Base-by-base conservation (phyloP, 2,113 vertebrate species). In the Pteruthius melanotis region DNA sequence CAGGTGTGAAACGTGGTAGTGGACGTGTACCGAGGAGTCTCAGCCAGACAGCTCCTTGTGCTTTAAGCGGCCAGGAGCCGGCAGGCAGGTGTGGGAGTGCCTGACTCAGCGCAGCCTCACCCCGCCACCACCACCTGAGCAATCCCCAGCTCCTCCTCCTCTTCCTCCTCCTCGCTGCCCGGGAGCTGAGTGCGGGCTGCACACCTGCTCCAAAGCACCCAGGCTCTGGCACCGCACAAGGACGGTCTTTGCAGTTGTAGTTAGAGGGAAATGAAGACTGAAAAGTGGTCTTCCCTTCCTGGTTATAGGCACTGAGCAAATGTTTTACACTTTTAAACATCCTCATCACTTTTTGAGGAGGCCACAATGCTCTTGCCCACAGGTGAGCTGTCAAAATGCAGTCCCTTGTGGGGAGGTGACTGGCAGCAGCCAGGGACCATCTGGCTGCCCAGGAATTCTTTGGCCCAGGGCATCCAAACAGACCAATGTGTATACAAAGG, bases 31-130 rank as follows among this genome's bases (percentile, higher is more conserved):
- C 0, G 4, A 70, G n/a, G 31, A 87, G 54, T 6, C 37, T 22
- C 16, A 0, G 35, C 13, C 37, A 9, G 40, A 65, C 54, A 93
- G 65, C 35, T 93, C 42, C 83, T 53, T 0, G 20, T 40, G 37
- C 90, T 96, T 95, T 95, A 94, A 96, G 86, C 72, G 37, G 60
- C 84, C 42, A 6, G 61, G 66, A 95, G 89, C 81, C 81, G 56
- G 82, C 93, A 94, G 89, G 75, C 54, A 94, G 93, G 87, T 94
- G 86, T 95, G 80, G 94, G 97, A 92, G 90, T 35, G 75, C 94
- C 92, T 98, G 97, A 98, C 96, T 98, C 98, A 97, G 94, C 6
- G 23, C 94, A 28, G 22, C 97, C 98, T 94, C 91, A 84, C 75
- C 85, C 78, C 4, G 10, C 59, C 65, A 27, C 84, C 89, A 33